Percentiles rank a stretch among this genome's conserved stretches.
phyloP scores from a whole-genome alignment of 2,888 invertebrate genomes.

The Myopa tessellatipennis region DNA sequence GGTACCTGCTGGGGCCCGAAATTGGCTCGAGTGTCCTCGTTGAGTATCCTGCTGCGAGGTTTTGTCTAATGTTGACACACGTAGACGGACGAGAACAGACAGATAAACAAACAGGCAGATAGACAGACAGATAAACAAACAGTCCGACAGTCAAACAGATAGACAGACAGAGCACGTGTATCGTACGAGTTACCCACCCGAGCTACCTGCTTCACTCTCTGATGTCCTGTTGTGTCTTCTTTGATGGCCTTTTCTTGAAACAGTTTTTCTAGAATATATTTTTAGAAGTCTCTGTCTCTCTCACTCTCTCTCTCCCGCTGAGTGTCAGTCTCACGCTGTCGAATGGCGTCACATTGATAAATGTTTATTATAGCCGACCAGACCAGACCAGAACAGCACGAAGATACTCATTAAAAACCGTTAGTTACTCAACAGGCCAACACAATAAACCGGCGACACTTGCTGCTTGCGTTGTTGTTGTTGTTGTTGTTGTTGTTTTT shows the following conservation, averaged over 20 bases:
- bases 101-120: too few species aligned
- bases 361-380: constrained; percentile 45
- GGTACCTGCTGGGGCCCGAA: neutral
- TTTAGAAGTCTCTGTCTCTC: neutral
- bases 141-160: too few species aligned
- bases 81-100: too few species aligned
- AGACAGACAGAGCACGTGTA: too few species aligned
- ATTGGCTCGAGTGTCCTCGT: neutral
- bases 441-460: constrained; percentile 14
- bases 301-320: neutral
- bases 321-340: neutral
- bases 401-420: constrained; percentile 32
- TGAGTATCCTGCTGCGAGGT: neutral
- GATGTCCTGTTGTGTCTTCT: too few species aligned
- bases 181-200: neutral
- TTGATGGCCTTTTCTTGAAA: too few species aligned
- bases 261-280: too few species aligned
- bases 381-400: neutral
- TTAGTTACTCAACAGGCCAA: constrained; percentile 22
- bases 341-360: constrained; percentile 52
- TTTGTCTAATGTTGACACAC: neutral
- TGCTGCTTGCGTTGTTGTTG: neutral
- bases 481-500: constrained; percentile 10
- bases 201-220: constrained; percentile 21
- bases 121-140: too few species aligned